phyloP scores from a whole-genome alignment of 64 coral and sea anemone species.

The Montipora sp. region DNA sequence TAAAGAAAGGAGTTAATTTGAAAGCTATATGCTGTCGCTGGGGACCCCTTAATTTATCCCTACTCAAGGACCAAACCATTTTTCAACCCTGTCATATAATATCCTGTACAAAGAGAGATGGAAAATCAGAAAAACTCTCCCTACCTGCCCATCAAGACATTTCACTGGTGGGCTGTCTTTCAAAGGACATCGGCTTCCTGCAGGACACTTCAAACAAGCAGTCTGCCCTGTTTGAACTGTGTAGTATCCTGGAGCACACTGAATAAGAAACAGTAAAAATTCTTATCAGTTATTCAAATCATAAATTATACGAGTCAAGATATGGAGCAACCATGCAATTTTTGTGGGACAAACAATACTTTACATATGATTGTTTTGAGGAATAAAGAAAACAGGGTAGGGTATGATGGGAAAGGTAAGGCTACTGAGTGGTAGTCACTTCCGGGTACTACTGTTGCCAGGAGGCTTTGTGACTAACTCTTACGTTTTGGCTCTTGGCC shows the following conservation, averaged over 20 bases:
- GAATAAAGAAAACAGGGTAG: no score
- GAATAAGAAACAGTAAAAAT: neutral
- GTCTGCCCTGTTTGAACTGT: conserved; percentile 30
- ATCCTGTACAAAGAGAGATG: neutral
- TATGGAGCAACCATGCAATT: neutral
- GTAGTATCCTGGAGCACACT: conserved; percentile 90
- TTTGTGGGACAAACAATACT: no score
- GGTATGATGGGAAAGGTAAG: no score
- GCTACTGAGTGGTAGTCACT: no score
- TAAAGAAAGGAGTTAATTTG: no score
- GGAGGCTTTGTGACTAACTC: no score
- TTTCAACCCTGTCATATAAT: neutral
- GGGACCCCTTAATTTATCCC: no score
- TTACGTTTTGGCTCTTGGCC: no score
- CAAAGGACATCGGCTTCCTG: conserved; percentile 78
- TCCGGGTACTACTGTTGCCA: no score
- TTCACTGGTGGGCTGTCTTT: conserved; percentile 48
- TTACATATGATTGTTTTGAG: no score
- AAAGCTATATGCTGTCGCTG: no score
- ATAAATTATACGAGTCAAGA: neutral
- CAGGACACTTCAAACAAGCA: conserved; percentile 68
- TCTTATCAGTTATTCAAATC: neutral
- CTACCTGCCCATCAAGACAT: conserved; percentile 83
- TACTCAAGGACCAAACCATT: no score
- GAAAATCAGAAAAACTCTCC: neutral